phyloP scores from a whole-genome alignment of 2,113 vertebrate genomes.

The Morone chrysops region DNA sequence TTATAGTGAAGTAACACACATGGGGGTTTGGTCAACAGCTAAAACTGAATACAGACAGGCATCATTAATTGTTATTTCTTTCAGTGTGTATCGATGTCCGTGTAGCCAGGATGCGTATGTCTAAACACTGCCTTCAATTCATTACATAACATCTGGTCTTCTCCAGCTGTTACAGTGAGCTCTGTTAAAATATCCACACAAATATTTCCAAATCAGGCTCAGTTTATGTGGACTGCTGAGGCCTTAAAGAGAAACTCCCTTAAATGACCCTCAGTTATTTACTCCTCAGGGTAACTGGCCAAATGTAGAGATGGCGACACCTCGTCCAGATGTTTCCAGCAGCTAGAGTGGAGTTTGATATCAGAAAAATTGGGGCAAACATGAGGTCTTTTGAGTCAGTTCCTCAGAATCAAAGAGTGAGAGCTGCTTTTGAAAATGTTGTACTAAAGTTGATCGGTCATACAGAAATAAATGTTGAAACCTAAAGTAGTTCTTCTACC shows the following conservation, averaged over 20 bases:
- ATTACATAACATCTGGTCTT: constrained; percentile 28
- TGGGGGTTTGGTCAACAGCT: too few relatives aligned
- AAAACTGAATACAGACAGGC: neutral
- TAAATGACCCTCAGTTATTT: neutral
- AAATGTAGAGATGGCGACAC: neutral
- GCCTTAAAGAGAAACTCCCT: neutral
- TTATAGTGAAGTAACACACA: too few relatives aligned
- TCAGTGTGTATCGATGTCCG: neutral
- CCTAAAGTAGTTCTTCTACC: neutral
- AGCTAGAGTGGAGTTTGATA: neutral
- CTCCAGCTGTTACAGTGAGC: constrained; percentile 36
- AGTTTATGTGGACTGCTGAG: neutral
- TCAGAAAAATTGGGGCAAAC: neutral
- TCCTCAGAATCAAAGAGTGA: neutral
- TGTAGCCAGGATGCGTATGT: neutral
- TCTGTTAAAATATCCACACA: neutral
- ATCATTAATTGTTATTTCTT: neutral
- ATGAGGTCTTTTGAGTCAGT: neutral
- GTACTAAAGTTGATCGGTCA: neutral
- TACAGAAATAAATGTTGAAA: neutral
- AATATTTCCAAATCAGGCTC: neutral
- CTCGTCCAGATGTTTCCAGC: constrained; percentile 15
- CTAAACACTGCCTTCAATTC: constrained; percentile 1
- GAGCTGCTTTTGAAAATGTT: too few relatives aligned
- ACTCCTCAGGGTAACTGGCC: neutral